Percentiles rank a stretch among this genome's conserved stretches.
Evolutionary conservation across 2,113 vertebrate genomes (phyloP).

Genomic region (Calypte anna): DNA sequence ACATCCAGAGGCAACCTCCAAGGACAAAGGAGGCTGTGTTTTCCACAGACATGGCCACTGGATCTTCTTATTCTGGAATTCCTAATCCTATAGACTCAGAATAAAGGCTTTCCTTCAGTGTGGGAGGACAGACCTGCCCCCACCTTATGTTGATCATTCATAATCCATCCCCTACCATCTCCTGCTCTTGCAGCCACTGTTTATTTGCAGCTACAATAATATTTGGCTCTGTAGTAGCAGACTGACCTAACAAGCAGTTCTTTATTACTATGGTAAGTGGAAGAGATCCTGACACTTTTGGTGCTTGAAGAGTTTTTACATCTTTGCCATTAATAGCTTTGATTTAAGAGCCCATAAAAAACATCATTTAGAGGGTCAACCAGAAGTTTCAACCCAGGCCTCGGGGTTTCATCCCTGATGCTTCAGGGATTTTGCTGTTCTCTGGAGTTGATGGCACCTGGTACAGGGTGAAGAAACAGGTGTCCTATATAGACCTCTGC

Average conservation of each 20-base stretch:
- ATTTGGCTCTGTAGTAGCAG: not conserved
- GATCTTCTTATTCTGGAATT: not conserved
- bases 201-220: not conserved
- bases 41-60: not conserved
- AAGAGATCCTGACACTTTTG: not conserved
- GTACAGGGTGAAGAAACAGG: not conserved
- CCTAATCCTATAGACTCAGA: not conserved
- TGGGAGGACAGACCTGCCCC: not conserved
- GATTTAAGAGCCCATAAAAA: not conserved
- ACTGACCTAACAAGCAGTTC: not conserved
- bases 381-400: not conserved
- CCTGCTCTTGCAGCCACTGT: not conserved
- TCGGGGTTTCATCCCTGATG: not conserved
- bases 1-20: not conserved
- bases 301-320: not conserved
- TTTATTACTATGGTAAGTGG: no score
- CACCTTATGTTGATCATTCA: not conserved
- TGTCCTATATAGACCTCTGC: not conserved
- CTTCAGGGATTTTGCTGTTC: not conserved
- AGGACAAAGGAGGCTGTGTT: fast-evolving
- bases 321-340: not conserved
- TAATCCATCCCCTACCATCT: no score
- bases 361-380: not conserved
- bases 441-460: not conserved
- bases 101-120: not conserved